Conservation (phyloP, 2,113 vertebrate species). For the Zingel zingel region DNA sequence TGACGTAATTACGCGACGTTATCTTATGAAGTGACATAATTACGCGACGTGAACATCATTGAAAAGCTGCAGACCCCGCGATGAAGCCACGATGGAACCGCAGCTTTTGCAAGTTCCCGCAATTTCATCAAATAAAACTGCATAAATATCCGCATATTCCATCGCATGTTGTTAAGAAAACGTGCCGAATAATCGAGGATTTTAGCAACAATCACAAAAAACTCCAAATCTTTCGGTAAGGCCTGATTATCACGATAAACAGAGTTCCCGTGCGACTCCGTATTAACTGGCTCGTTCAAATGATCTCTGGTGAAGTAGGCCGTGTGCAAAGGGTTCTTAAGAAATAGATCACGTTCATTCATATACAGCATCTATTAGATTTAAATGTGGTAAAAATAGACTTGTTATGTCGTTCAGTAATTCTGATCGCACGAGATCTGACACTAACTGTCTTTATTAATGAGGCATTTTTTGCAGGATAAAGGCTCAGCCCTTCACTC, state of each 20-base stretch:
- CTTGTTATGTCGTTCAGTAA: slow-evolving; percentile 27
- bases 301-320: slow-evolving; percentile 3
- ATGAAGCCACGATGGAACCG: no score
- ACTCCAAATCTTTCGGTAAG: no score
- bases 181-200: no score
- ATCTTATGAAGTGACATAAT: no score
- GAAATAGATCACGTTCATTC: slow-evolving; percentile 32
- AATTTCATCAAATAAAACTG: no score
- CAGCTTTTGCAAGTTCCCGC: no score
- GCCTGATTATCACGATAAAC: slow-evolving; percentile 27
- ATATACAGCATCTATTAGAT: slow-evolving; percentile 14
- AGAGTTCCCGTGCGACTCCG: slow-evolving; percentile 13
- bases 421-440: slow-evolving; percentile 50
- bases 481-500: neutral
- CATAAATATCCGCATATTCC: no score
- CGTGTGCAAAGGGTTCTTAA: slow-evolving; percentile 15
- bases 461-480: slow-evolving; percentile 17
- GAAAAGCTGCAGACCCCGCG: no score
- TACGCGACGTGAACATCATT: no score
- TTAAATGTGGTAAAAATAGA: slow-evolving; percentile 39
- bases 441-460: neutral
- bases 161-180: no score
- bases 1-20: no score
- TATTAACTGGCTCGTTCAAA: neutral
- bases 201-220: no score